phyloP scores from a whole-genome alignment of 2,888 invertebrate genomes.

The Ypsolopha sequella region DNA sequence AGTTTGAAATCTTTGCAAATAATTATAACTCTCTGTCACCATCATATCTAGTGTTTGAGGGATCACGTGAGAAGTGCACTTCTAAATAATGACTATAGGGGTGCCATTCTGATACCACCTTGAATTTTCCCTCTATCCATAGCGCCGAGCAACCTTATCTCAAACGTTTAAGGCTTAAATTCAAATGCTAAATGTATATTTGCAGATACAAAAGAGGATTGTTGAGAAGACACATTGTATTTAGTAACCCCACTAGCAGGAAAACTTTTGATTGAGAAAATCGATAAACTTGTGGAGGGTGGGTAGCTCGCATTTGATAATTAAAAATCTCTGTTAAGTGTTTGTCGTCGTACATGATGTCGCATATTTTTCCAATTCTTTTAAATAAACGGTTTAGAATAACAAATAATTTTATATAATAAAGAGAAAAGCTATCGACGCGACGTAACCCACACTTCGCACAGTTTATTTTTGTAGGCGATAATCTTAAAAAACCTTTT shows the following conservation, averaged over 20 bases:
- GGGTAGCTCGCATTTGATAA: neutral
- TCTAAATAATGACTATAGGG: slow-evolving; percentile 42
- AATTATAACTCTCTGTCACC: slow-evolving; percentile 45
- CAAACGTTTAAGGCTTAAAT: neutral
- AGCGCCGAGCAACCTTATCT: neutral
- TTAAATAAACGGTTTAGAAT: too few relatives aligned
- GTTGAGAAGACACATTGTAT: slow-evolving; percentile 27
- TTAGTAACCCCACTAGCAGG: slow-evolving; percentile 13
- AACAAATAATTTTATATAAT: too few relatives aligned
- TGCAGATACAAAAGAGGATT: slow-evolving; percentile 6
- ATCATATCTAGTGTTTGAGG: slow-evolving; percentile 20
- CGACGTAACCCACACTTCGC: too few relatives aligned
- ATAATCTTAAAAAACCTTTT: too few relatives aligned
- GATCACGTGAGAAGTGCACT: slow-evolving; percentile 44
- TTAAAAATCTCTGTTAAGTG: too few relatives aligned
- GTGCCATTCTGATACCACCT: slow-evolving; percentile 3
- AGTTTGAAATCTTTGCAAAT: slow-evolving; percentile 47
- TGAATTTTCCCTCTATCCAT: neutral
- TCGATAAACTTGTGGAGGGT: neutral
- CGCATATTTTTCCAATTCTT: too few relatives aligned
- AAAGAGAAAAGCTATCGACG: too few relatives aligned
- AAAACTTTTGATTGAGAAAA: neutral
- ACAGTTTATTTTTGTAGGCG: neutral
- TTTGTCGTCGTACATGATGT: too few relatives aligned
- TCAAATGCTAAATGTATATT: neutral